Base-by-base conservation (phyloP, 1,140 invertebrate genomes). In the Gryllus bimaculatus region DNA sequence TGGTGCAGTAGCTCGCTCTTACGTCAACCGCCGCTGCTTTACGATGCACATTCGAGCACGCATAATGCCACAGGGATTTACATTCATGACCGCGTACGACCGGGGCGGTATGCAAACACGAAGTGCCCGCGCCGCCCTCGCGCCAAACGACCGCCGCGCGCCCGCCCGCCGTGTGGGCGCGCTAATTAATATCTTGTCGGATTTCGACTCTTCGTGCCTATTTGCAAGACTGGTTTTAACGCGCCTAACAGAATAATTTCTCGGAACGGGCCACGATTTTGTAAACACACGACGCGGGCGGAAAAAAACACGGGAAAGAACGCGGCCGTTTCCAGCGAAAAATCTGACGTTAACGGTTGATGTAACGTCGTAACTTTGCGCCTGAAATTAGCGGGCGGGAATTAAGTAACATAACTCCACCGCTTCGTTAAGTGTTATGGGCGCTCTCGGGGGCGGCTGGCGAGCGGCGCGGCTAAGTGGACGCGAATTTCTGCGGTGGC, bases 181-280 rank as follows among this genome's bases (percentile, higher is more conserved):
- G 54, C 54, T 39, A 66, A 66, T 66, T 66, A 66, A 66, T 66
- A 66, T 66, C 54, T 66, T 66, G 54, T 66, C 54, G 54, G 54
- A 66, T 13, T 66, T 66, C 10, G 18, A 66, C 54, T 18, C 18
- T 18, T 66, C 54, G 26, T 18, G 54, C 54, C 10, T 66, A 66
- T 66, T 66, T 66, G 54, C 54, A 66, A 66, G 54, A 66, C 54
- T 66, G 54, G 54, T 66, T 66, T 66, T 66, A 66, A 66, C 54
- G 54, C 54, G 54, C 54, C 10, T 66, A 66, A 66, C 54, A 66
- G 54, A 66, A 66, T 66, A 66, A 66, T 66, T 66, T 5, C 54
- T 66, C 54, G 54, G 54, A 66, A 66, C 18, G 54, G 54, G 54
- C 18, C 10, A 18, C 54, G 54, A 66, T 66, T 66, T 66, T 66